A percentile compares a stretch with the other conserved stretches of the same genome.
These are phyloP conservation scores for Oxyura jamaicensis DNA, from an alignment of 2,113 vertebrate species.

Conservation along the genomic window DNA sequence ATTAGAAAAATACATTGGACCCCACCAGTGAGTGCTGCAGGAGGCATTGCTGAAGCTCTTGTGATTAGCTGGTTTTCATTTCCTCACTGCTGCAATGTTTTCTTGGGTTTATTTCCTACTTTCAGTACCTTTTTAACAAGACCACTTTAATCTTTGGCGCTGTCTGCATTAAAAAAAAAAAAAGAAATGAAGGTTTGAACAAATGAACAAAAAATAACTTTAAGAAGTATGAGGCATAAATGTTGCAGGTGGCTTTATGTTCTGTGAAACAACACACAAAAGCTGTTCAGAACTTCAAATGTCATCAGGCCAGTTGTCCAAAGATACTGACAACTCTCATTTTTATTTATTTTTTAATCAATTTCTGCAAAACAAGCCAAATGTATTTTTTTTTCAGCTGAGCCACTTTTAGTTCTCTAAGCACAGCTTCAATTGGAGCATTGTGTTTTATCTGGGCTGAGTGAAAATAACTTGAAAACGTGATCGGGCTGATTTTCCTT, in stretches of 20 bases:
- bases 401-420: background rate
- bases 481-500: background rate
- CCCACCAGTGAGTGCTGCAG: background rate
- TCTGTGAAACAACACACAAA: background rate
- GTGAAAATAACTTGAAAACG: background rate
- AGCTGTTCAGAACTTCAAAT: background rate
- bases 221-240: background rate
- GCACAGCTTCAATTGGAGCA: background rate
- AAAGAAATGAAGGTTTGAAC: background rate
- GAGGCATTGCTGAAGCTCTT: background rate
- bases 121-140: background rate
- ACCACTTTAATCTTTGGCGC: background rate
- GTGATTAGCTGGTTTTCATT: background rate
- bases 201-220: background rate
- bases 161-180: background rate
- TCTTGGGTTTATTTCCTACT: background rate
- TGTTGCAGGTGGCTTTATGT: background rate
- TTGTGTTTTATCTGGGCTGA: background rate
- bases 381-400: background rate
- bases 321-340: background rate
- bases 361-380: background rate
- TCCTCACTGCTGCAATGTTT: conserved; percentile 7
- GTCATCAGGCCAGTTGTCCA: background rate
- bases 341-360: background rate
- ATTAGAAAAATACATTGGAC: background rate